Conservation (phyloP, 2,888 invertebrate genomes). For the Lasioglossum zephyrum region DNA sequence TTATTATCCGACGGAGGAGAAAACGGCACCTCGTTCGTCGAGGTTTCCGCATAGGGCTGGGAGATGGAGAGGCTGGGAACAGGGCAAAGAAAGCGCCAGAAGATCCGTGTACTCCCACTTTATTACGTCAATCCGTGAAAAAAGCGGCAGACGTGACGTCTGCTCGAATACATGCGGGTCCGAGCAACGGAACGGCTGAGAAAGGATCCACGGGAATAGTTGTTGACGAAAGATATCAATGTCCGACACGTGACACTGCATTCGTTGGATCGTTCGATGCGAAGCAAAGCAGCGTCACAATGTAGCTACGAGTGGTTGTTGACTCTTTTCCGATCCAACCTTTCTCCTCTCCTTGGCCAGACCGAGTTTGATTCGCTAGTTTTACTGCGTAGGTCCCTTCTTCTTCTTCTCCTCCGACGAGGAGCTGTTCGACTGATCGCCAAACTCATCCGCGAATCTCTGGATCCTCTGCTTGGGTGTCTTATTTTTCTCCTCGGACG, state of each 20-base stretch:
- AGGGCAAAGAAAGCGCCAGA: neutral
- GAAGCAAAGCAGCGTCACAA: neutral
- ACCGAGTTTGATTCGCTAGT: neutral
- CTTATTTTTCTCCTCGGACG: constrained; percentile 24
- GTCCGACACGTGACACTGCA: constrained; percentile 7
- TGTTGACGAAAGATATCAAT: constrained; percentile 5
- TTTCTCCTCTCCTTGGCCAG: neutral
- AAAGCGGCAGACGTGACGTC: neutral
- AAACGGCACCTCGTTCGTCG: neutral
- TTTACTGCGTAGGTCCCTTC: neutral
- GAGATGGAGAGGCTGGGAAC: neutral
- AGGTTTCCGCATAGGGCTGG: neutral
- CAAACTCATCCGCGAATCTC: neutral
- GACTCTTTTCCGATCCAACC: neutral
- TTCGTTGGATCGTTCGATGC: neutral
- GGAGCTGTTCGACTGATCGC: neutral
- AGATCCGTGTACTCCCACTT: neutral
- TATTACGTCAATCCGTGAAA: constrained; percentile 28
- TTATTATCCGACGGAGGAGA: neutral
- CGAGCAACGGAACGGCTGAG: neutral
- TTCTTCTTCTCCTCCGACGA: constrained; percentile 17
- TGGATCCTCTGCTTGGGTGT: neutral
- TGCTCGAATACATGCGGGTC: constrained; percentile 5
- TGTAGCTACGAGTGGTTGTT: neutral
- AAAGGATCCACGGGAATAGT: neutral